A percentile compares a stretch with the other conserved stretches of the same genome.
phyloP scores from a whole-genome alignment of 2,888 invertebrate genomes.

The Cryptosula pallasiana region DNA sequence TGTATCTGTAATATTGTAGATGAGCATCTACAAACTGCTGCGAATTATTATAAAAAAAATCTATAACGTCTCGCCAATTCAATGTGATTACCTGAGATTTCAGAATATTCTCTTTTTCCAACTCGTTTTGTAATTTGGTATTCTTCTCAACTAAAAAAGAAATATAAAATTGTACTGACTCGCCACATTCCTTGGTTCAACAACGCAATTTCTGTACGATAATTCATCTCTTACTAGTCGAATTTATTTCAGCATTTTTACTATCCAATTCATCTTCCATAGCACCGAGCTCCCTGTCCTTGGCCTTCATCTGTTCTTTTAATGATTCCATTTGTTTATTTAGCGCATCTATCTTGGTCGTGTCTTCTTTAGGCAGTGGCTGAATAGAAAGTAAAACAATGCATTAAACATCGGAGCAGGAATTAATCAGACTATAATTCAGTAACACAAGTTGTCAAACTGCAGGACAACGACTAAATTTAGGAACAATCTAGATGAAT shows the following conservation, averaged over 20 bases:
- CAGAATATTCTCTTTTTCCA: conserved; percentile 17
- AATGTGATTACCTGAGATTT: conserved; percentile 12
- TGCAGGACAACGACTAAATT: no score
- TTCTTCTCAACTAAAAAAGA: conserved; percentile 1
- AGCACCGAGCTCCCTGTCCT: conserved; percentile 34
- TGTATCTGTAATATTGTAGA: no score
- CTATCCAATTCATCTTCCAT: conserved; percentile 34
- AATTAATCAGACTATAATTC: no score
- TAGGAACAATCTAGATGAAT: no score
- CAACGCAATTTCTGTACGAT: background rate
- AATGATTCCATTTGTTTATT: conserved; percentile 41
- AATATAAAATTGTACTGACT: no score
- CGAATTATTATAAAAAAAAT: no score
- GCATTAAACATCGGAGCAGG: no score
- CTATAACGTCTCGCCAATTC: no score
- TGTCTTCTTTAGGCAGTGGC: conserved; percentile 9
- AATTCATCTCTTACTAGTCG: background rate
- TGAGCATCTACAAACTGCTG: no score
- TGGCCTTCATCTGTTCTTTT: conserved; percentile 33
- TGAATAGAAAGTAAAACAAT: background rate
- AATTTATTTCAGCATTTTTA: conserved; percentile 18
- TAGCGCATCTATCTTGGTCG: conserved; percentile 24
- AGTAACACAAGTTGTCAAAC: no score
- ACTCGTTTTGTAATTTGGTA: conserved; percentile 21
- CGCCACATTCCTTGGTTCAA: no score